Conservation (phyloP, 2,113 vertebrate genomes). For the Petrocephalus microphthalmus region DNA sequence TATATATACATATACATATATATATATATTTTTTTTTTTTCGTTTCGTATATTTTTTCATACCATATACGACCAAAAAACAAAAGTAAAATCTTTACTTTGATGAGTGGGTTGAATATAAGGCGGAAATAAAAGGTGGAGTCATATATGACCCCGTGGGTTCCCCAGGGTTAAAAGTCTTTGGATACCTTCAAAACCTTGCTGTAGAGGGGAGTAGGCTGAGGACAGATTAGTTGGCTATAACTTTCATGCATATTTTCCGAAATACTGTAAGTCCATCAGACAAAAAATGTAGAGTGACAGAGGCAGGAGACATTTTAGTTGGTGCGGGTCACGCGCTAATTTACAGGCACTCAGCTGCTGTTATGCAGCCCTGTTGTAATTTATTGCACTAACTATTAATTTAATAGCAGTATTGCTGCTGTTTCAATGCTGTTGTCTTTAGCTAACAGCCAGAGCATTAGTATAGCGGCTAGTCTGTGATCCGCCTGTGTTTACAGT, state of each 20-base stretch:
- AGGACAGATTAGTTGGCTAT: not conserved
- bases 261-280: not conserved
- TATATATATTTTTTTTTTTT: no score
- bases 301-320: not conserved
- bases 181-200: not conserved
- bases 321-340: not conserved
- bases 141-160: no score
- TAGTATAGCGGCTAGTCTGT: not conserved
- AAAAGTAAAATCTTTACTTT: no score
- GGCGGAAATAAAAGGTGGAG: no score
- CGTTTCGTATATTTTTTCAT: no score
- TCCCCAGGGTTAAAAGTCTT: not conserved
- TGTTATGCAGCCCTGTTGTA: not conserved
- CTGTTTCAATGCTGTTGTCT: not conserved
- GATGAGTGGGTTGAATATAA: no score
- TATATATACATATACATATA: no score
- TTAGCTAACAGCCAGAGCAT: not conserved
- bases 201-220: not conserved
- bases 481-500: not conserved
- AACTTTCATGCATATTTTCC: not conserved
- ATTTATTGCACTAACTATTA: not conserved
- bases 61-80: no score
- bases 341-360: not conserved
- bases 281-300: not conserved
- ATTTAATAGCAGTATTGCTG: not conserved